These are phyloP conservation scores for Dichetophora obliterata DNA, from an alignment of 2,888 invertebrate genomes.

Conservation along the genomic window DNA sequence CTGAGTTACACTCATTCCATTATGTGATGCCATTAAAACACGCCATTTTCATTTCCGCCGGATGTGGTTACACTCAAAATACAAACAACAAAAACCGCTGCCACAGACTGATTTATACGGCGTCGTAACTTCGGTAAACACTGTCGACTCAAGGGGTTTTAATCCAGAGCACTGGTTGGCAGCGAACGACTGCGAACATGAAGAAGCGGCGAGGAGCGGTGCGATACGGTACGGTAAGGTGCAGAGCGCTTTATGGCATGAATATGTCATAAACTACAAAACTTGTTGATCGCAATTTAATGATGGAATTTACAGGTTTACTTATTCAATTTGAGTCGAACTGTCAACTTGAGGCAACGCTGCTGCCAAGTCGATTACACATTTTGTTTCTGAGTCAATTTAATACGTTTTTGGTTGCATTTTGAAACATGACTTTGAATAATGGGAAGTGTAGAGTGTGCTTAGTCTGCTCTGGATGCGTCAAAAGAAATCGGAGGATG, in stretches of 20 bases:
- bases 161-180: no score
- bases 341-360: no score
- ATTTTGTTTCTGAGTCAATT: no score
- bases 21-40: not conserved
- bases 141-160: no score
- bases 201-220: no score
- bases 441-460: no score
- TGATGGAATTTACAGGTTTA: slow-evolving; percentile 8
- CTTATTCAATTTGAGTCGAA: not conserved
- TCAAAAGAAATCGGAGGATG: no score
- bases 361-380: no score
- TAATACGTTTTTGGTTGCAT: no score
- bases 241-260: not conserved
- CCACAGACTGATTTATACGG: slow-evolving; percentile 5
- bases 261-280: slow-evolving; percentile 26
- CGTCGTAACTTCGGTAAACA: not conserved
- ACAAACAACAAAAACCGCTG: slow-evolving; percentile 15
- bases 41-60: slow-evolving; percentile 32
- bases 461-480: no score
- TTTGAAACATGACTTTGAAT: no score
- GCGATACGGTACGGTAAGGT: not conserved
- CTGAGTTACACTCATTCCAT: not conserved
- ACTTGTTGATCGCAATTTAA: slow-evolving; percentile 27
- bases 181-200: no score
- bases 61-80: slow-evolving; percentile 30